Conservation (phyloP, 2,113 vertebrate species). For the Limnothrissa miodon region DNA sequence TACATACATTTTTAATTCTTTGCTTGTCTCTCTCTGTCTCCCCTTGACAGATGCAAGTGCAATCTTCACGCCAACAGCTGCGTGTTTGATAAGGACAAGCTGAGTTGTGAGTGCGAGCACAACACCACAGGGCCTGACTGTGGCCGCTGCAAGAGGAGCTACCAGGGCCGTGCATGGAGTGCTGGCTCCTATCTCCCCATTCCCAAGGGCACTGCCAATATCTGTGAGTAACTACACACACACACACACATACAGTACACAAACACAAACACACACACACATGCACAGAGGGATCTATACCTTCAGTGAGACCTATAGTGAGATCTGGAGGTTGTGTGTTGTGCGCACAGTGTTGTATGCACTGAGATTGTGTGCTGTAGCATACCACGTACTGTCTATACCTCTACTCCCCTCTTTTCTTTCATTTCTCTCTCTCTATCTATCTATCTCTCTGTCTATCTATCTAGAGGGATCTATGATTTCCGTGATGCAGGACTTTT, state of each 20-base stretch:
- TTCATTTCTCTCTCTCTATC: neutral
- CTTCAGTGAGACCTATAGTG: neutral
- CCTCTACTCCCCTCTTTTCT: neutral
- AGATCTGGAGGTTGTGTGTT: neutral
- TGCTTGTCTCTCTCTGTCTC: neutral
- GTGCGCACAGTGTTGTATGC: neutral
- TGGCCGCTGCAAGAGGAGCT: slow-evolving; percentile 95
- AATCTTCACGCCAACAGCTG: slow-evolving; percentile 98
- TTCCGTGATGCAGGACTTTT: no score
- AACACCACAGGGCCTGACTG: slow-evolving; percentile 98
- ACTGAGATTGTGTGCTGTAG: neutral
- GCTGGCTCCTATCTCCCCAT: slow-evolving; percentile 96
- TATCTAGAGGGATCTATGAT: neutral
- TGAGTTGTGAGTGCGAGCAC: slow-evolving; percentile 96
- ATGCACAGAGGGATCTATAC: neutral
- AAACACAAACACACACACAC: slow-evolving; percentile 23
- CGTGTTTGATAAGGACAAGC: slow-evolving; percentile 90
- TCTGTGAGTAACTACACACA: slow-evolving; percentile 85
- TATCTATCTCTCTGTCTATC: neutral
- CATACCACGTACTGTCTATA: neutral
- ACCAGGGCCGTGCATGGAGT: slow-evolving; percentile 94
- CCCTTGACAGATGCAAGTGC: slow-evolving; percentile 90
- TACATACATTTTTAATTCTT: slow-evolving; percentile 49
- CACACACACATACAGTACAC: slow-evolving; percentile 7
- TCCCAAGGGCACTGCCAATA: slow-evolving; percentile 97